Evolutionary conservation across 92 coral and sea anemone species (phyloP), one percentile per base, ranked within the genome.

Genomic region (Paragorgia papillata): DNA sequence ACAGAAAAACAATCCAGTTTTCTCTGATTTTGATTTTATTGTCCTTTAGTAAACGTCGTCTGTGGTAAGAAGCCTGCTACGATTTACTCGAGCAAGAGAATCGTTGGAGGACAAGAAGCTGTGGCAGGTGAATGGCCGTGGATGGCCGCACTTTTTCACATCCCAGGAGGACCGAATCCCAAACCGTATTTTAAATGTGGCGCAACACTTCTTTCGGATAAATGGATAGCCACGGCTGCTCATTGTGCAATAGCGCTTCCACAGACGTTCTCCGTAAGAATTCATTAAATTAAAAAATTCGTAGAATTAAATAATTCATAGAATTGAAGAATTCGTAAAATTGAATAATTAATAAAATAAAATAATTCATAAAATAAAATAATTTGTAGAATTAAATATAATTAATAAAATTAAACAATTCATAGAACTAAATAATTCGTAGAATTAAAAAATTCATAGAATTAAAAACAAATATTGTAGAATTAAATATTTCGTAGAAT

Each of bases 111-210:
- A 15, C 88, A 89, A 5, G 96, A 92, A 63, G 76, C 90, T 15
- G 34, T 61, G 15, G 91, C 90, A 15, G 97, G 97, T 19, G 85
- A 89, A 57, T 93, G 97, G 97, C 97, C 97, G 19, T 93, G 97
- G 97, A 93, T 93, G 96, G 90, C 92, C 4, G 92, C 84, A 48
- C 65, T 93, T 13, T 93, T 90, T 73, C 88, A 89, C 29, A 82
- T 80, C n/a, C 75, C 44, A 49, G 59, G 75, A 2, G 7, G 29
- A 0, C 21, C 31, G 2, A 86, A 89, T 28, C 83, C 82, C 6
- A 75, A 79, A 46, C 84, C 87, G 66, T 93, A 93, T 76, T 87
- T 93, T 82, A 90, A 90, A 69, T 93, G 97, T 86, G 97, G 97
- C 29, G 97, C 91, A 40, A 83, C 96, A 0, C 84, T 93, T 27